phyloP scores from a whole-genome alignment of 2,888 invertebrate genomes.

The Parthenolecanium corni region DNA sequence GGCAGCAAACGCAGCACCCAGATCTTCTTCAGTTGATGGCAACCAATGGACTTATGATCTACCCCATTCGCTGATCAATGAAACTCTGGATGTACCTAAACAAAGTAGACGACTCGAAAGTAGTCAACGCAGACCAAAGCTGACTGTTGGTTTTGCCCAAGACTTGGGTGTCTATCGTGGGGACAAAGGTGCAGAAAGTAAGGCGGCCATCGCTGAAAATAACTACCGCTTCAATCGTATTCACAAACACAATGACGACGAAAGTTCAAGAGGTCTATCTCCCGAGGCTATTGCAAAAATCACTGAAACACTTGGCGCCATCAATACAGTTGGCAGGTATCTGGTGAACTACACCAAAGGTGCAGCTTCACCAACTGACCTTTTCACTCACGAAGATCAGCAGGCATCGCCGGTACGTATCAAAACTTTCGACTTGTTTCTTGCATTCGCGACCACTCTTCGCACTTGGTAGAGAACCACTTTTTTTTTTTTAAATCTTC shows the following conservation, averaged over 20 bases:
- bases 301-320: conserved; percentile 58
- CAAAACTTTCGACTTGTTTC: background rate
- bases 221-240: background rate
- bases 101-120: background rate
- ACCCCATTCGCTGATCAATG: conserved; percentile 22
- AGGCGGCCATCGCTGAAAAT: background rate
- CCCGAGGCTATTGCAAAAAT: conserved; percentile 41
- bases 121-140: background rate
- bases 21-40: background rate
- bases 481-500: background rate
- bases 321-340: conserved; percentile 75
- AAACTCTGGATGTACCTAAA: background rate
- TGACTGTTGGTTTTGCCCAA: conserved; percentile 13
- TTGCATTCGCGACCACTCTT: background rate
- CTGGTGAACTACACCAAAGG: conserved; percentile 66
- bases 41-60: conserved; percentile 20
- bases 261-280: conserved; percentile 33
- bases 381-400: conserved; percentile 23
- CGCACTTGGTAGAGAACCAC: background rate
- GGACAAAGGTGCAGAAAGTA: background rate
- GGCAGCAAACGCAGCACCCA: background rate
- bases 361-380: conserved; percentile 14
- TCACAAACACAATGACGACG: conserved; percentile 1
- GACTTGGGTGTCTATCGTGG: conserved; percentile 2
- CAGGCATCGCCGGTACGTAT: conserved; percentile 23